phyloP scores from a whole-genome alignment of 1,140 invertebrate genomes.

The Neodiprion pinetum region DNA sequence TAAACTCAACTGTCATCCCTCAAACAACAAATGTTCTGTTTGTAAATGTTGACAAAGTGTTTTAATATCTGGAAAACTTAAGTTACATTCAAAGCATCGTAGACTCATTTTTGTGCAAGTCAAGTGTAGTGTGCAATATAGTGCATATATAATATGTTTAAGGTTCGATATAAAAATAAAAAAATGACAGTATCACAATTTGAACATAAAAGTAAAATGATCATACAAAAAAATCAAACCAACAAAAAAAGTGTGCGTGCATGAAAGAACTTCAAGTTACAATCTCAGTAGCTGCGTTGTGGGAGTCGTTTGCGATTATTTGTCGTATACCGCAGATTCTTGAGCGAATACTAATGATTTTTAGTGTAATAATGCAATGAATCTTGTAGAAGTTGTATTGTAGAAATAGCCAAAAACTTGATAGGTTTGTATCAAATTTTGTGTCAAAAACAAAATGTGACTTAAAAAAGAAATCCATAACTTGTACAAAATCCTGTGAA shows the following conservation, averaged over 20 bases:
- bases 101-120: too few species aligned
- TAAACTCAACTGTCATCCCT: background rate
- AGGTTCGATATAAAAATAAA: background rate
- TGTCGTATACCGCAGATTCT: background rate
- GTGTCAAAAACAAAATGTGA: constrained; percentile 15
- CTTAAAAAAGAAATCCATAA: constrained; percentile 14
- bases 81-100: too few species aligned
- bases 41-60: constrained; percentile 8
- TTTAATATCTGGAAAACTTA: background rate
- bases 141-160: too few species aligned
- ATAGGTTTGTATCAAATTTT: constrained; percentile 14
- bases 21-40: constrained; percentile 6
- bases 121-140: too few species aligned
- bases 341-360: constrained; percentile 11
- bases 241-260: background rate
- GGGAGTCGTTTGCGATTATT: background rate
- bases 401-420: constrained; percentile 13
- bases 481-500: constrained; percentile 3
- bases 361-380: constrained; percentile 1
- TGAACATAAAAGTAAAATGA: background rate
- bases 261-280: background rate
- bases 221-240: background rate
- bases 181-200: constrained; percentile 2
- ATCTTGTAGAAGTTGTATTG: constrained; percentile 16
- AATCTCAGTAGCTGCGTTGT: background rate